phyloP scores from a whole-genome alignment of 2,888 invertebrate genomes.

The Harpagoxenus sublaevis region DNA sequence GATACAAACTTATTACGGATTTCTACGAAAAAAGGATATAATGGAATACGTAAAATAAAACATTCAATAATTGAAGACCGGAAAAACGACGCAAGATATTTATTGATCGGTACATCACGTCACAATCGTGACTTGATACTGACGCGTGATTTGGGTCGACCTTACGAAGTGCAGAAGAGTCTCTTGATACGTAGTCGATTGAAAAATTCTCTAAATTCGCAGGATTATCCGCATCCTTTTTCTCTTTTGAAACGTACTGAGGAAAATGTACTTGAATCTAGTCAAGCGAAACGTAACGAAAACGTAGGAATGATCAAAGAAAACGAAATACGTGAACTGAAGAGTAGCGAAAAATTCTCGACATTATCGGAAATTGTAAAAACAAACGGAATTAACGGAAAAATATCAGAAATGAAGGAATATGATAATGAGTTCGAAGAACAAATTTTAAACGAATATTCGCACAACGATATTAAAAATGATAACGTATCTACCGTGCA shows the following conservation, averaged over 20 bases:
- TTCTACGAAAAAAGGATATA: neutral
- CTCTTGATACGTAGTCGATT: slow-evolving; percentile 75
- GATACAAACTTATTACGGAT: neutral
- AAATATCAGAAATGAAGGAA: neutral
- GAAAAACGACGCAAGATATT: slow-evolving; percentile 30
- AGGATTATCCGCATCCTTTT: slow-evolving; percentile 25
- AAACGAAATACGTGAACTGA: neutral
- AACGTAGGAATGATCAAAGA: neutral
- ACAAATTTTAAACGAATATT: slow-evolving; percentile 16
- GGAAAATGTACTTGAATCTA: neutral
- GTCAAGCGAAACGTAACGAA: neutral
- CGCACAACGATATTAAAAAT: neutral
- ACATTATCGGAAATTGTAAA: slow-evolving; percentile 6
- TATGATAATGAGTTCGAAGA: neutral
- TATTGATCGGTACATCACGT: slow-evolving; percentile 48
- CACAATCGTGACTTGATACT: slow-evolving; percentile 9
- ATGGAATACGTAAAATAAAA: slow-evolving; percentile 35
- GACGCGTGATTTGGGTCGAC: slow-evolving; percentile 38
- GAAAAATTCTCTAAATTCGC: slow-evolving; percentile 60
- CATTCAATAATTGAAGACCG: slow-evolving; percentile 64
- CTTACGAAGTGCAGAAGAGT: slow-evolving; percentile 66
- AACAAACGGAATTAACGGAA: neutral
- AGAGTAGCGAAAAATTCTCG: slow-evolving; percentile 27
- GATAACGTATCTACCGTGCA: neutral
- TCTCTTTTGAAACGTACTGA: slow-evolving; percentile 37